Base-by-base conservation (phyloP, 2,113 vertebrate genomes). In the Podarcis raffonei region DNA sequence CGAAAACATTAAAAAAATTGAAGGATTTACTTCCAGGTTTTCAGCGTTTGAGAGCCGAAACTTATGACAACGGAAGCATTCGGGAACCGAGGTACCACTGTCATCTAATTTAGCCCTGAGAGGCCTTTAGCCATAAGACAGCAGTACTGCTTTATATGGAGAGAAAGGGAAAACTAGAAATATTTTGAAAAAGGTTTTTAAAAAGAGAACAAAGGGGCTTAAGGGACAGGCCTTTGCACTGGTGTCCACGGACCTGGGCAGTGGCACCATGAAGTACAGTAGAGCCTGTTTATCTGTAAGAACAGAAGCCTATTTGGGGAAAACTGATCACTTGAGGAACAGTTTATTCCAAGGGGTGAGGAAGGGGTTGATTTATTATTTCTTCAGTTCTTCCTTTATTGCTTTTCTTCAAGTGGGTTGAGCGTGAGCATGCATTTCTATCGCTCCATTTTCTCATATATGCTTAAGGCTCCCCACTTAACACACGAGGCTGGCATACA, bases 401-500 rank as follows among this genome's bases (percentile, higher is more conserved):
- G n/a, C 75, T 69, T 78, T 78, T 83, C 48, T 83, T 66, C 87
- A 84, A n/a, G 23, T 23, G 27, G 37, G 20, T 62, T 12, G 59
- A 30, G 85, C 68, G 30, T 69, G 74, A 6, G 62, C 18, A 9
- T 62, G 39, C 30, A 84, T 78, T 83, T 77, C 35, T 84, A 35
- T 89, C 57, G 39, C 87, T n/a, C 72, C 62, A 57, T 89, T 89
- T 83, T 84, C 81, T 78, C 62, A 69, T 84, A 69, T 69, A 22
- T 9, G 18, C n/a, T 35, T 89, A 57, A 84, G 59, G n/a, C 65
- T 53, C 82, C 65, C 72, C 72, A 83, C 39, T 83, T 53, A 78
- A 84, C 42, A 30, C 39, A 57, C 4, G n/a, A 69, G 81, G 23
- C 81, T 84, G 87, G 74, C n/a, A 84, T 92, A 79, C 91, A 93